Evolutionary conservation across 2,113 vertebrate species (phyloP).

Genomic region (Tringa solitaria): DNA sequence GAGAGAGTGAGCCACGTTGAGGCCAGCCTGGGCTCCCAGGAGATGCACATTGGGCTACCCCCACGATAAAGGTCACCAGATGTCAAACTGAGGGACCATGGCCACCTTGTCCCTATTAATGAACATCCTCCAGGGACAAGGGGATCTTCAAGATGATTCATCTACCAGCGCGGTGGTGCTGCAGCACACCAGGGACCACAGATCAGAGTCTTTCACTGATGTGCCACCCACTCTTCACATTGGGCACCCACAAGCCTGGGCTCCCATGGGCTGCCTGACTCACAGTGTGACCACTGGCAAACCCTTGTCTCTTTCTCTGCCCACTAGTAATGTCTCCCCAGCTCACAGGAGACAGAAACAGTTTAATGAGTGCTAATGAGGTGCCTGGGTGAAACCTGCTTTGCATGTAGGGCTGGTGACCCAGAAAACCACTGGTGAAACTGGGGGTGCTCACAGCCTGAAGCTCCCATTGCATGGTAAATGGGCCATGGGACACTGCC

Average conservation of each 20-base stretch:
- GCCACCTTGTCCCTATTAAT: background rate
- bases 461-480: fast-evolving
- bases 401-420: background rate
- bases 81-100: background rate
- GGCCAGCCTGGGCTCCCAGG: background rate
- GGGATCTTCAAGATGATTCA: background rate
- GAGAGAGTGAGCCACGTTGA: background rate
- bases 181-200: background rate
- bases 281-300: fast-evolving
- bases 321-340: fast-evolving
- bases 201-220: too few relatives aligned
- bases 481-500: background rate
- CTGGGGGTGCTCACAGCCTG: background rate
- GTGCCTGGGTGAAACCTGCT: background rate
- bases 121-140: background rate
- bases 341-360: background rate
- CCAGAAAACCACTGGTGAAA: background rate
- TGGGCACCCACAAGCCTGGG: background rate
- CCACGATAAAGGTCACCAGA: background rate
- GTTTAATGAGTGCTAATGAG: background rate
- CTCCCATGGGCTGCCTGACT: background rate
- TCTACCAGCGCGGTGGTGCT: background rate
- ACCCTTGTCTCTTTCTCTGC: background rate
- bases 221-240: background rate
- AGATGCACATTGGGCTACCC: background rate